These are phyloP conservation scores for Cataglyphis livida DNA, from an alignment of 2,888 invertebrate genomes.

Conservation along the genomic window DNA sequence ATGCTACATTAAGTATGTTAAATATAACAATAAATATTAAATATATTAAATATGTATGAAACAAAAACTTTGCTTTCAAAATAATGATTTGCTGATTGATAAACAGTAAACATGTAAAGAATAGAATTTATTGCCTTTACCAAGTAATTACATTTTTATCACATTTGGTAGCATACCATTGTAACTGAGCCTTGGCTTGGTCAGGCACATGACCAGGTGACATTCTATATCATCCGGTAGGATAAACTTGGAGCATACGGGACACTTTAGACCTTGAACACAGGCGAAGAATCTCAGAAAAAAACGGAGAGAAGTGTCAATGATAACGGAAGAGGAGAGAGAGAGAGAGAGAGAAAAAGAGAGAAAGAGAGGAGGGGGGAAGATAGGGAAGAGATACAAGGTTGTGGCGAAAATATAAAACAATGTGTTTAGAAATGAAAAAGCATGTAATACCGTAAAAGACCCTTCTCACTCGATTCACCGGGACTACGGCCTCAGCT, in stretches of 20 bases:
- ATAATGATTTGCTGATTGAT: neutral
- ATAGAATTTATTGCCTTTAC: neutral
- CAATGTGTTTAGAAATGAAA: neutral
- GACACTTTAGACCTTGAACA: conserved; percentile 98
- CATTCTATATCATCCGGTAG: conserved; percentile 99
- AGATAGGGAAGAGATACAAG: neutral
- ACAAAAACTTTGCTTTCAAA: neutral
- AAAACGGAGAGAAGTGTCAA: neutral
- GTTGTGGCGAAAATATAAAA: neutral
- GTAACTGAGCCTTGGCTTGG: conserved; percentile 99
- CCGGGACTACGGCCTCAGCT: conserved; percentile 82
- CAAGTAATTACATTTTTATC: conserved; percentile 2
- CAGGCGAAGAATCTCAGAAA: conserved; percentile 69
- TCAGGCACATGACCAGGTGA: conserved; percentile 99
- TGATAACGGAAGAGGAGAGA: neutral
- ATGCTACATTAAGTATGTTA: neutral
- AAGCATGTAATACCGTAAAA: conserved; percentile 79
- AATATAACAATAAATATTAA: neutral
- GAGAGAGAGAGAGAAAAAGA: too few relatives aligned
- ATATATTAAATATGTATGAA: neutral
- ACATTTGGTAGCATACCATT: conserved; percentile 91
- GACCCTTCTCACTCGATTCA: conserved; percentile 82
- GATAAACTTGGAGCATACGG: conserved; percentile 99
- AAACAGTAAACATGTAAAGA: neutral
- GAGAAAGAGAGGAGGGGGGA: neutral